Percentiles rank a stretch among this genome's conserved stretches.
Conservation (phyloP, 2,113 vertebrate species). For the Ramphastos sulfuratus region DNA sequence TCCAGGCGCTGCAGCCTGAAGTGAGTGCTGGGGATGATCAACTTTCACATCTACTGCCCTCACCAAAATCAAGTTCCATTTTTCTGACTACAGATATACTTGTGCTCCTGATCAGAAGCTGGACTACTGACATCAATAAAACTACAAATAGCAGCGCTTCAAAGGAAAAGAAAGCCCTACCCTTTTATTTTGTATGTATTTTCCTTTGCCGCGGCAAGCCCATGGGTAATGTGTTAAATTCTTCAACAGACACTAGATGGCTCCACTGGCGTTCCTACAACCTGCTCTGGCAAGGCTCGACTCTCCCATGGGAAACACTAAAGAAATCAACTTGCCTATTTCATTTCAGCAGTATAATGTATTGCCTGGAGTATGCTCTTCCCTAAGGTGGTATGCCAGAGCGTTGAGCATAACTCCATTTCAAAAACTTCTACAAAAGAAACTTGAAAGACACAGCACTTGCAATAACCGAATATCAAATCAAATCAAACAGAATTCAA, state of each 20-base stretch:
- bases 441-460: neutral
- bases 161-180: neutral
- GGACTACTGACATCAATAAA: neutral
- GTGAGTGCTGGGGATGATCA: too few species aligned
- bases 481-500: neutral
- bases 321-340: neutral
- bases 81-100: neutral
- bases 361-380: neutral
- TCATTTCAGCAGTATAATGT: neutral
- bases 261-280: slow-evolving; percentile 2
- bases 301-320: neutral
- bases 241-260: neutral
- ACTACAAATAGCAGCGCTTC: neutral
- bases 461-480: neutral
- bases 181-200: neutral
- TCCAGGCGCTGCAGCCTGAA: too few species aligned
- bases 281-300: accelerated
- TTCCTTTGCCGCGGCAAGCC: neutral
- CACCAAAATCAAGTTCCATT: neutral
- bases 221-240: neutral
- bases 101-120: neutral
- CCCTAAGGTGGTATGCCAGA: neutral
- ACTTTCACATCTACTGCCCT: too few species aligned
- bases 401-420: neutral
- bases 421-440: neutral